phyloP scores from a whole-genome alignment of 2,888 invertebrate genomes.

The Drosophila infuscata region DNA sequence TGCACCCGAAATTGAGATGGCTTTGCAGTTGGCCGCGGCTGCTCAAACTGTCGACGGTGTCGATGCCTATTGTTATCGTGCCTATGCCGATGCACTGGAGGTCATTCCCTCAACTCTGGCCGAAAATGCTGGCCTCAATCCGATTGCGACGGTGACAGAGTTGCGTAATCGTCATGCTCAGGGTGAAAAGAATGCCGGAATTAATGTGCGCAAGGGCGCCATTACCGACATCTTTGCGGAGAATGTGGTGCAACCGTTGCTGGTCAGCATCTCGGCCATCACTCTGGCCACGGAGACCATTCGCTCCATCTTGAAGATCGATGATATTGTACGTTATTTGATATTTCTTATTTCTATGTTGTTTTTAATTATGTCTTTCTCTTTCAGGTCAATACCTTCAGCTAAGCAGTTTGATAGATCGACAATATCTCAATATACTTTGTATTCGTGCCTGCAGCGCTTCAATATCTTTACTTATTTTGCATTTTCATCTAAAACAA shows the following conservation, averaged over 20 bases:
- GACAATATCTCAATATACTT: constrained; percentile 9
- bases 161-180: constrained; percentile 96
- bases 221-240: constrained; percentile 99
- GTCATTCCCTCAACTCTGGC: constrained; percentile 96
- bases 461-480: constrained; percentile 49
- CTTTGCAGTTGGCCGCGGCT: constrained; percentile 92
- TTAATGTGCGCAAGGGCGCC: constrained; percentile 98
- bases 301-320: constrained; percentile 98
- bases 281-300: constrained; percentile 98
- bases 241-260: constrained; percentile 98
- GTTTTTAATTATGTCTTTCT: neutral
- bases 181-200: constrained; percentile 94
- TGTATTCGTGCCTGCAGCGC: constrained; percentile 41
- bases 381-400: constrained; percentile 79
- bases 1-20: constrained; percentile 98
- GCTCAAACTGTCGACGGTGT: constrained; percentile 95
- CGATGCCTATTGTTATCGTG: constrained; percentile 97
- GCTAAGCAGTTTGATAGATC: constrained; percentile 59
- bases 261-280: constrained; percentile 97
- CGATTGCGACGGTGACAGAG: constrained; percentile 98
- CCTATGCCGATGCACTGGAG: constrained; percentile 98
- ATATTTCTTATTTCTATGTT: neutral
- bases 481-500: constrained; percentile 62
- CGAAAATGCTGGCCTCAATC: constrained; percentile 94
- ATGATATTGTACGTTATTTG: constrained; percentile 93